phyloP scores from a whole-genome alignment of 1,140 invertebrate genomes.

The Asobara japonica region DNA sequence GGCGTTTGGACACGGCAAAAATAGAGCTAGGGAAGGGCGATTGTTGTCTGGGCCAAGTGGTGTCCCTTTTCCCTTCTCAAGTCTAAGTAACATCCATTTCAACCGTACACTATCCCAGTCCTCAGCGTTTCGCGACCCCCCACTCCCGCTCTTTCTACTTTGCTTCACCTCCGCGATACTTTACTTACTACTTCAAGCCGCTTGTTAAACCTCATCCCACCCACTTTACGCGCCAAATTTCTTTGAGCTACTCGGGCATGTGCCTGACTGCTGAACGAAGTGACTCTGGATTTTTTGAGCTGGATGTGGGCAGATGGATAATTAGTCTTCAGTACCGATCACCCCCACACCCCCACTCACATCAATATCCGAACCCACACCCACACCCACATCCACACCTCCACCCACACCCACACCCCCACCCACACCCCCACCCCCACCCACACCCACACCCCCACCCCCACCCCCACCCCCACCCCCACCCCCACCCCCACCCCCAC shows the following conservation, averaged over 20 bases:
- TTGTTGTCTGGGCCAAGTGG: slow-evolving; percentile 13
- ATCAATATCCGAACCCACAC: no score
- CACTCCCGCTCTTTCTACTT: slow-evolving; percentile 43
- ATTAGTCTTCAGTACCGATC: no score
- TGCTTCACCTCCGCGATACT: slow-evolving; percentile 46
- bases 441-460: no score
- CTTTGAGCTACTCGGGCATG: background rate
- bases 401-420: no score
- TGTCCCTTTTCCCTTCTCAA: slow-evolving; percentile 31
- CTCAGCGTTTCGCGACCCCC: background rate
- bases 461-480: no score
- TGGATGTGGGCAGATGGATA: no score
- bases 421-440: no score
- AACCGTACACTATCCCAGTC: slow-evolving; percentile 37
- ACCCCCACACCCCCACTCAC: no score
- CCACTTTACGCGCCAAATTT: background rate
- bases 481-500: no score
- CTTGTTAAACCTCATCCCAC: slow-evolving; percentile 33
- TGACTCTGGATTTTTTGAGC: no score
- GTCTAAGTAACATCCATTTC: slow-evolving; percentile 54
- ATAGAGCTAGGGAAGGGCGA: slow-evolving; percentile 17
- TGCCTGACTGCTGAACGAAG: background rate
- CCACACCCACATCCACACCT: no score
- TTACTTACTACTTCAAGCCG: slow-evolving; percentile 47
- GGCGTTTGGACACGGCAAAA: slow-evolving; percentile 32